Evolutionary conservation across 2,888 invertebrate genomes (phyloP), one percentile per base, ranked within the genome.

Genomic region (Leucozona laternaria): DNA sequence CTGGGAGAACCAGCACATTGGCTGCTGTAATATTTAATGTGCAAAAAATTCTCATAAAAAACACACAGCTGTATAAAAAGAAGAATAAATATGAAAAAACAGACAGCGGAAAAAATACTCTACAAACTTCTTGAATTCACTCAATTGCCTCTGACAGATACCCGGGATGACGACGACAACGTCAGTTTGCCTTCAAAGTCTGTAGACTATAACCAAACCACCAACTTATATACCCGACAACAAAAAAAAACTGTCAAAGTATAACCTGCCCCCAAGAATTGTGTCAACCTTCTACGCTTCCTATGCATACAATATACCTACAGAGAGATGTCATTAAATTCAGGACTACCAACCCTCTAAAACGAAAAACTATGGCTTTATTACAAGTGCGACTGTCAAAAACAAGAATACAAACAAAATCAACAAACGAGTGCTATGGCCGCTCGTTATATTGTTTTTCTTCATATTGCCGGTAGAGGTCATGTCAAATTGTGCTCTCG

Each of bases 91-190:
- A 50, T 15, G 13, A 1, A 43, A 25, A 25, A 10, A 43, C 11
- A 62, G 22, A 34, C 2, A 50, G 66, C 31, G 34, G 13, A 37
- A 34, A 22, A 50, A 68, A 68, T 13, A 53, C 34, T 37, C 37
- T 53, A 43, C 53, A 68, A 68, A 68, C 68, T 68, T 68, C 53
- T 48, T 25, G 37, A 40, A 68, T 68, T 37, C 68, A 68, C 68
- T 68, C 53, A 75, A 84, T 84, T 84, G 83, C 83, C 75, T 28
- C 62, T 62, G 83, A 79, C 83, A 71, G 79, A 75, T 79, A 66
- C 57, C 45, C 17, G 43, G 8, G n/a, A 28, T 37, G 40, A 55
- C 40, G 37, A 43, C 28, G 7, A 40, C 17, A 20, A 37, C 20
- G 22, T 11, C 37, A 25, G n/a, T 20, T 20, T 48, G 45, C 17